Base-by-base conservation (phyloP, 2,888 invertebrate genomes). In the Latrodectus hesperus region DNA sequence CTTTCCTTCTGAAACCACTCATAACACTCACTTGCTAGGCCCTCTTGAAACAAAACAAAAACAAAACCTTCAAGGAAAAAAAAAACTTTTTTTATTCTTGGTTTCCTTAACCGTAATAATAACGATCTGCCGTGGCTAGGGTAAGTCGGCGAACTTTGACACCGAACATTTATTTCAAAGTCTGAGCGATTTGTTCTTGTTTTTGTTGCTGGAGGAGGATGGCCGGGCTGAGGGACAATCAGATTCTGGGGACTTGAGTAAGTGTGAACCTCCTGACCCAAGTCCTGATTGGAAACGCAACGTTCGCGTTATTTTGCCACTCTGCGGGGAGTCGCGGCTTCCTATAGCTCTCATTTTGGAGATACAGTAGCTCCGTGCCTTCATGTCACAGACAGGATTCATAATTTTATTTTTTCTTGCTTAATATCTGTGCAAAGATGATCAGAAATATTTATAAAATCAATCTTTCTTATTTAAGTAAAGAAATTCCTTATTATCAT, bases 211-310 rank as follows among this genome's bases (percentile, higher is more conserved):
- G 16, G 38, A 75, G 73, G 78, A 60, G 65, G 55, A 51, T 73
- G 73, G 55, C 64, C 51, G 77, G 75, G 55, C 79, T 65, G 51
- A 49, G 81, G 77, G 72, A 81, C 81, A 85, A 53, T 75, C 79
- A 74, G 70, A 85, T 75, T 70, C 17, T 68, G 17, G 73, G 76
- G 52, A 72, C 53, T 65, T 26, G 74, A 84, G 74, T 84, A 73
- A 78, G 84, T 79, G 84, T 85, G 85, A 85, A 80, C 85, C 64
- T 55, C 52, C 26, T 85, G 85, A 85, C 85, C 85, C 65, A 60
- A n/a, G 53, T 60, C 77, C 76, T 86, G 86, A 86, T 86, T 86
- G 86, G 81, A 86, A 81, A 65, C 72, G 81, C 71, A 76, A 81
- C 81, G 76, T 70, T n/a, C 70, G 75, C 86, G 81, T 76, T 81